Evolutionary conservation across 1,140 invertebrate genomes (phyloP), one percentile per base, ranked within the genome.

Genomic region (Drosophila repleta): DNA sequence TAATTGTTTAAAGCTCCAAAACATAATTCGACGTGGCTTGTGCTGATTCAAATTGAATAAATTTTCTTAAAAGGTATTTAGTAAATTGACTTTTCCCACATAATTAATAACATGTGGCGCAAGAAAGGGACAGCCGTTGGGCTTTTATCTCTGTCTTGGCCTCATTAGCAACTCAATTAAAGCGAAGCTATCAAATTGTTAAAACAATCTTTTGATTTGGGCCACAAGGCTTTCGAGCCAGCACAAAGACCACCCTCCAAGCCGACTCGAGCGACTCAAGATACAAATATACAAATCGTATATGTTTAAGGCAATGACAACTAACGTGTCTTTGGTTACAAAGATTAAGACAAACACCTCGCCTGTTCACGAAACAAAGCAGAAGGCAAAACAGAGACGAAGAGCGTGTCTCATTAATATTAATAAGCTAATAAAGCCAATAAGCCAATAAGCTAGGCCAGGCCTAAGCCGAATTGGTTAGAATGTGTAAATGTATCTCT

Each of bases 321-420:
- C 64, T 67, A 65, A 70, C 74, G 69, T 74, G 65, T 57, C 67
- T 75, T 62, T 71, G 75, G 56, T 56, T 75, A 60, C 35, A 20
- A 52, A 74, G 43, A 70, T 75, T 52, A 75, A 55, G 41, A 63
- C 85, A 60, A 61, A 82, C 81, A 85, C 79, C 83, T 88, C 74
- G 3, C 32, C 32, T 35, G 10, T 43, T 43, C 5, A 17, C 39
- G 18, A 17, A 15, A 8, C 39, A 39, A n/a, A 39, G 7, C 7
- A 15, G 8, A 39, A n/a, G 15, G 7, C 7, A 15, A 17, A 43
- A 2, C 15, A 13, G 74, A 60, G 41, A 32, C 37, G 48, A 51
- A 58, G 49, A 63, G 74, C 83, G 75, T 65, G 83, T 69, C 82
- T 88, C 82, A 85, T 85, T 85, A 85, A 85, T 85, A 85, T 85